A percentile compares a stretch with the other conserved stretches of the same genome.
Conservation (phyloP, 2,113 vertebrate genomes). For the Emberiza fucata region DNA sequence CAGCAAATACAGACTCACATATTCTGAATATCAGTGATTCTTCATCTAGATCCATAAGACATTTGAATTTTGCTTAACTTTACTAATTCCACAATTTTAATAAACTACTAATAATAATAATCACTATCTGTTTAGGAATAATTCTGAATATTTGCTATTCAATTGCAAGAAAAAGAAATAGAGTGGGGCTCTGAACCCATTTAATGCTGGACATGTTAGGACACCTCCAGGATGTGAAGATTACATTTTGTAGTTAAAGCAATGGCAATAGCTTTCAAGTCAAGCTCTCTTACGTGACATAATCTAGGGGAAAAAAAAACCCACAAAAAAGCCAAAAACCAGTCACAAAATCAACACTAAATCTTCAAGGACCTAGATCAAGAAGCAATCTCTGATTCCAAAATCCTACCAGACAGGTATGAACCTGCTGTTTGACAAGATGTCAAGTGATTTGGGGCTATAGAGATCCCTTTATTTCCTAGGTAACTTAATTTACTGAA, state of each 20-base stretch:
- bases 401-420: not conserved
- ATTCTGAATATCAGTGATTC: not conserved
- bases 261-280: not conserved
- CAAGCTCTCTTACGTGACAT: not conserved
- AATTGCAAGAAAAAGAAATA: not conserved
- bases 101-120: not conserved
- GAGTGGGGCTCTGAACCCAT: not conserved
- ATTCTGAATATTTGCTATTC: not conserved
- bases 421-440: not conserved
- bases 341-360: not conserved
- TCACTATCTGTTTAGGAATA: not conserved
- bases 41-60: not conserved
- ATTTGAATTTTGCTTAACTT: not conserved
- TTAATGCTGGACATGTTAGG: not conserved
- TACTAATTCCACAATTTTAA: not conserved
- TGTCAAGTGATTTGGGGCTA: not conserved
- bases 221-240: not conserved
- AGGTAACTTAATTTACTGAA: conserved; percentile 24
- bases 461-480: conserved; percentile 10
- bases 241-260: not conserved
- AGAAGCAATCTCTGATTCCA: not conserved
- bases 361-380: not conserved
- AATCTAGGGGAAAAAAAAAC: not conserved
- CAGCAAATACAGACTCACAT: not conserved
- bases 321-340: not conserved